A percentile compares a stretch with the other conserved stretches of the same genome.
Evolutionary conservation across 1,140 invertebrate species (phyloP).

Genomic region (Drosophila ironensis): DNA sequence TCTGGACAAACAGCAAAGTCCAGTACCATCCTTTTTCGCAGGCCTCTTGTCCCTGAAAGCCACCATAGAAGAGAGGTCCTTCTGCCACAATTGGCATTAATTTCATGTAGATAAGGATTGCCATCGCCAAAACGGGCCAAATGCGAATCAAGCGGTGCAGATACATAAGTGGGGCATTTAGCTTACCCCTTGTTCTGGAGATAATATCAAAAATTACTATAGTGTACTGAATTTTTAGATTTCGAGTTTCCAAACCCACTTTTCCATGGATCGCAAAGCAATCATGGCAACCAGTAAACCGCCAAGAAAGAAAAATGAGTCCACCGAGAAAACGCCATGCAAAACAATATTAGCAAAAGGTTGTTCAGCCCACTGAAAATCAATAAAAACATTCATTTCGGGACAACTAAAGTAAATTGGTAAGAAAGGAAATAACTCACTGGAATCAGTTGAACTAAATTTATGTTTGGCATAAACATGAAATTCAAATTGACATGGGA

Average conservation of each 20-base stretch:
- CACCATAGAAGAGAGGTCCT: not conserved
- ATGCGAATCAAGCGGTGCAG: conserved; percentile 52
- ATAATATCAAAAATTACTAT: not conserved
- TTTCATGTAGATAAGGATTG: conserved; percentile 10
- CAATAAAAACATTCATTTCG: not conserved
- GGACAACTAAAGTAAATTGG: not conserved
- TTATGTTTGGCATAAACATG: conserved; percentile 60
- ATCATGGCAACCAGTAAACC: conserved; percentile 86
- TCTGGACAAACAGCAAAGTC: conserved; percentile 47
- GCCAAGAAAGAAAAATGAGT: conserved; percentile 87
- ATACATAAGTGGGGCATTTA: conserved; percentile 61
- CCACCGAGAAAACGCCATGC: conserved; percentile 85
- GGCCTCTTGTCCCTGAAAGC: conserved; percentile 10
- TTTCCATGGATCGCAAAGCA: conserved; percentile 85
- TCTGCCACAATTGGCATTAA: not conserved
- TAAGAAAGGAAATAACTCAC: conserved; percentile 1
- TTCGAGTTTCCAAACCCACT: conserved; percentile 57
- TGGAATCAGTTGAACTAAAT: conserved; percentile 12
- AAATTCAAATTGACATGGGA: conserved; percentile 85
- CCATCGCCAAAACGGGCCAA: not conserved
- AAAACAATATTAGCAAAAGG: conserved; percentile 83
- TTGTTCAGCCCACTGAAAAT: conserved; percentile 62
- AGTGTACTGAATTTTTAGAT: too few species aligned
- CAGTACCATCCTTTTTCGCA: conserved; percentile 40
- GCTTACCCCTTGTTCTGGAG: conserved; percentile 28